Evolutionary conservation across 2,888 invertebrate genomes (phyloP).

Genomic region (Hetaerina titia): DNA sequence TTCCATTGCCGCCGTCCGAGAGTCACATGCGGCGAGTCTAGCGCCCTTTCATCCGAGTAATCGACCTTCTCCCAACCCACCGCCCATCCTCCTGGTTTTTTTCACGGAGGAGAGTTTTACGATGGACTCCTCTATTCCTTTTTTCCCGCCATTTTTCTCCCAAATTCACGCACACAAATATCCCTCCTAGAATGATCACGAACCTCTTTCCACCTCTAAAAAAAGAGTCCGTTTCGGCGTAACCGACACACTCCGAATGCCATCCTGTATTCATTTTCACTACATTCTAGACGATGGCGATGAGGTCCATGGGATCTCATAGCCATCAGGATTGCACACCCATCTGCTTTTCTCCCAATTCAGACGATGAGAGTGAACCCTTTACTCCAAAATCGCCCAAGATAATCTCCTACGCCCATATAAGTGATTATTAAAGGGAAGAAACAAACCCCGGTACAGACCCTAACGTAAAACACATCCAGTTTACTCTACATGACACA

Average conservation of each 20-base stretch:
- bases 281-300: not conserved
- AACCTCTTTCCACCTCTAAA: not conserved
- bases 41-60: conserved; percentile 22
- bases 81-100: conserved; percentile 19
- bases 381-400: no score
- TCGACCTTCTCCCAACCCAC: not conserved
- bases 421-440: no score
- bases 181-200: not conserved
- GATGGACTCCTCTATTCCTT: not conserved
- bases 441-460: no score
- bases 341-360: no score
- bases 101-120: not conserved
- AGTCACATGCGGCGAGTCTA: not conserved
- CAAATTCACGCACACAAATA: not conserved
- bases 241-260: not conserved
- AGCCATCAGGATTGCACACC: no score
- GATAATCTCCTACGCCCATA: no score
- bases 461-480: no score
- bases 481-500: no score
- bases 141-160: not conserved
- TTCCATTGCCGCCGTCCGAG: conserved; percentile 23
- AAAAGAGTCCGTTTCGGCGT: not conserved
- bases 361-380: no score
- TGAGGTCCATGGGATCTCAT: not conserved
- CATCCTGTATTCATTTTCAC: not conserved